Base-by-base conservation (phyloP, 2,888 invertebrate species). In the Leucoma salicis region DNA sequence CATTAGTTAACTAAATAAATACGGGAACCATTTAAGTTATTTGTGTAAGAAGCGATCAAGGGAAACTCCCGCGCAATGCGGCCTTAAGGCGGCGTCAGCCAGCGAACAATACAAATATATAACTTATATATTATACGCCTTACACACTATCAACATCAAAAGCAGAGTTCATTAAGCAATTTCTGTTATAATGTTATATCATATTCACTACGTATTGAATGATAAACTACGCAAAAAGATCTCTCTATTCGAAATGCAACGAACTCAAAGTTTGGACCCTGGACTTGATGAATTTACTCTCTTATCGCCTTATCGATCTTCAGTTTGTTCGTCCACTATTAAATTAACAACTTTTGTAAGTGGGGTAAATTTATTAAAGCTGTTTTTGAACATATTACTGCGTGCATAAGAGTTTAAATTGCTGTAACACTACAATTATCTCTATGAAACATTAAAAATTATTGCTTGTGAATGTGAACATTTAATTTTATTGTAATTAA, bases 61-160 rank as follows among this genome's bases (percentile, higher is more conserved):
- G 8, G 4, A 4, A 27, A n/a, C n/a, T 27, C 29, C 14, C 29
- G 29, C 8, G 11, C 29, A 29, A 8, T 12, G 29, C 5, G 7
- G 8, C 13, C 2, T 8, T 29, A 5, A 27, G 3, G 1, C 29
- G 11, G 8, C 52, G 33, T 40, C 39, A 37, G 38, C 37, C 39
- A 39, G 53, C 55, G 57, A 57, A 57, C 28, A 43, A 55, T 49
- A 49, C 29, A 40, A 41, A 51, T 46, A 49, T 31, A 47, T 35
- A 35, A 49, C 45, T 55, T 48, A 49, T 49, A 12, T 35, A n/a
- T 31, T n/a, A 4, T 49, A 50, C 29, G 39, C 31, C 60, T 61
- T 61, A 61, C 18, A 47, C 29, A 46, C 59, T 66, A 63, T 48
- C 41, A 51, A 66, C 63, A 66, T 57, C 57, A 45, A 66, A 66